Evolutionary conservation across 2,113 vertebrate species (phyloP), one percentile per base, ranked within the genome.

Genomic region (Brachyhypopomus gauderio): DNA sequence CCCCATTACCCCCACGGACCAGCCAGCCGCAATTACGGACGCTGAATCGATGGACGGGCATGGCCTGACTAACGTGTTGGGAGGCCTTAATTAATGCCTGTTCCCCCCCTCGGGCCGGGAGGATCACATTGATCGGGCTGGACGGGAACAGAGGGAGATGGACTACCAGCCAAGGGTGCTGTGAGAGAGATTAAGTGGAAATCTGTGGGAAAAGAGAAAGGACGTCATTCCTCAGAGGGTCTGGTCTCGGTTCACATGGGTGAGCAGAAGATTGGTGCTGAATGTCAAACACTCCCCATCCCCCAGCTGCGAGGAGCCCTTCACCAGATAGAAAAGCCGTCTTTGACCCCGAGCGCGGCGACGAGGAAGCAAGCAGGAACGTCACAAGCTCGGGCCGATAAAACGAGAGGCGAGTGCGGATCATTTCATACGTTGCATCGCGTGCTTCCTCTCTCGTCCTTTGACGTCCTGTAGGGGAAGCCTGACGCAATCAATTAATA

Each of bases 11-110:
- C 87, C 85, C 86, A 85, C 64, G 72, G 85, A 84, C 83, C 41
- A 83, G 81, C 75, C 80, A 80, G 58, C 87, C 88, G 85, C 89
- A 91, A 90, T 91, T 84, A 89, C 90, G 90, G 89, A 83, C 85
- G 91, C 72, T 38, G 78, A 86, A 85, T 88, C 86, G 38, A 83
- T 85, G 86, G 79, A 85, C 84, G 89, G 86, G 84, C 85, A 82
- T 84, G 89, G 86, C 66, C 85, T 30, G 85, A 87, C 87, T 90
- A 91, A 92, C 83, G 62, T 90, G 89, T 90, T 88, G 86, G 87
- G 83, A 84, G 86, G 81, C 63, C 45, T 80, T 84, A 92, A 92
- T 93, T 92, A 93, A 90, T 88, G 89, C 89, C 80, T 85, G 81
- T 84, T 86, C 81, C 77, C 23, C 23, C 0, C 19, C 25, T 0